Base-by-base conservation (phyloP, 2,797 vertebrate genomes). In the Peromyscus melanophrys region DNA sequence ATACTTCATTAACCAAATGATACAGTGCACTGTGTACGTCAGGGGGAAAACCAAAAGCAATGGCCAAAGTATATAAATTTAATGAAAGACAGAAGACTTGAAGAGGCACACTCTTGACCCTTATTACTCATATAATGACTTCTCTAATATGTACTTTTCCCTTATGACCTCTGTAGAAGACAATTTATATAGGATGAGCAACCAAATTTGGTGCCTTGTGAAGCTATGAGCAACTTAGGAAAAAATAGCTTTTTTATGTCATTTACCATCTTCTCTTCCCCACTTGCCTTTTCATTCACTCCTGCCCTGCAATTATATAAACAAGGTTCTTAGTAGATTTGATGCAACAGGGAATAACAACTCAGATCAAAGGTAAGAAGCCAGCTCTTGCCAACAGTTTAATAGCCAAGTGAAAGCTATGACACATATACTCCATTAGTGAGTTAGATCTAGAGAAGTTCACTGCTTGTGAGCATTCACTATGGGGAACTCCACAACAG, bases 1-100 rank as follows among this genome's bases (percentile, higher is more conserved):
- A 43, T n/a, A 71, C 8, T 76, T 49, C 29, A 80, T n/a, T 19
- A 17, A 87, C 6, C 77, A 82, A 34, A 71, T 40, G 46, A 89
- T 92, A n/a, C 25, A 9, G 21, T 63, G 11, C 5, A 11, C 11
- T 73, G 1, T 17, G 9, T 0, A 0, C 40, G 1, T 34, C 49
- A 52, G 34, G 23, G 27, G 12, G 63, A 49, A 34, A 75, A 87
- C 37, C 8, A 75, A 13, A 65, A 40, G 34, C 52, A 83, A 67
- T 17, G 43, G 1, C 80, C 12, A 43, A 57, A 52, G 11, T 25
- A 40, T 86, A 37, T 67, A 65, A 90, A 16, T 88, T 65, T 27
- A 95, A 10, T 1, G 21, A 84, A 71, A 88, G 61, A 67, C 4
- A 76, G 17, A 19, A 93, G 1, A 80, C 19, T 34, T 14, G 34